These are phyloP conservation scores for Hapalemur alaotrensis DNA, from an alignment of 2,797 vertebrate genomes.

Conservation along the genomic window DNA sequence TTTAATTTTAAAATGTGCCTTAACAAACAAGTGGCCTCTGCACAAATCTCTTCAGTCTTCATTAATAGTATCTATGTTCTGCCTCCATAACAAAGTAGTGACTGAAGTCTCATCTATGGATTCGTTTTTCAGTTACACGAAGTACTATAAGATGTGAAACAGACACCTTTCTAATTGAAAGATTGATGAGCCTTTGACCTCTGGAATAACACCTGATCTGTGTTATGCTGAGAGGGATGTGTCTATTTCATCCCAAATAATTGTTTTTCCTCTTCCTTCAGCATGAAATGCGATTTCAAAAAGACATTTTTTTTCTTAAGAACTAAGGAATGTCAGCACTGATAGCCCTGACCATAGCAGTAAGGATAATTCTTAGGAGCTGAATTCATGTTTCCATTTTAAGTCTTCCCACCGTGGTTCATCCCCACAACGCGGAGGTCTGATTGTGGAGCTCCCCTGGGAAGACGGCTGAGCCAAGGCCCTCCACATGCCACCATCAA, in stretches of 20 bases:
- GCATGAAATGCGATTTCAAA: neutral
- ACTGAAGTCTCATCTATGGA: neutral
- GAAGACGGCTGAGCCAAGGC: neutral
- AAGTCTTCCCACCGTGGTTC: neutral
- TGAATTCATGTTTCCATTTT: neutral
- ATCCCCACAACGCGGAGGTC: fast-evolving
- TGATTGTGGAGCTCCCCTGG: too few species aligned
- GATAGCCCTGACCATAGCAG: neutral
- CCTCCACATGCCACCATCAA: fast-evolving
- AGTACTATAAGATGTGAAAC: neutral
- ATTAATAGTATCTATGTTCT: neutral
- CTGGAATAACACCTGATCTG: neutral
- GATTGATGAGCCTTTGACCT: neutral
- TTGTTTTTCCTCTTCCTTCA: neutral
- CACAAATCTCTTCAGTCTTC: neutral
- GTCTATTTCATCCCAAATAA: neutral
- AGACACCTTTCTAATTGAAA: neutral
- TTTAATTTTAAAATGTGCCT: conserved; percentile 33
- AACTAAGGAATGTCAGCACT: neutral
- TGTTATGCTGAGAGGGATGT: neutral
- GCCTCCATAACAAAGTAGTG: neutral
- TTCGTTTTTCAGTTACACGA: neutral
- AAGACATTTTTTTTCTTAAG: neutral
- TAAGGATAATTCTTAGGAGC: neutral
- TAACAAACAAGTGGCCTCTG: neutral